These are phyloP conservation scores for Climacteris rufus DNA, from an alignment of 2,113 vertebrate genomes.

Conservation along the genomic window DNA sequence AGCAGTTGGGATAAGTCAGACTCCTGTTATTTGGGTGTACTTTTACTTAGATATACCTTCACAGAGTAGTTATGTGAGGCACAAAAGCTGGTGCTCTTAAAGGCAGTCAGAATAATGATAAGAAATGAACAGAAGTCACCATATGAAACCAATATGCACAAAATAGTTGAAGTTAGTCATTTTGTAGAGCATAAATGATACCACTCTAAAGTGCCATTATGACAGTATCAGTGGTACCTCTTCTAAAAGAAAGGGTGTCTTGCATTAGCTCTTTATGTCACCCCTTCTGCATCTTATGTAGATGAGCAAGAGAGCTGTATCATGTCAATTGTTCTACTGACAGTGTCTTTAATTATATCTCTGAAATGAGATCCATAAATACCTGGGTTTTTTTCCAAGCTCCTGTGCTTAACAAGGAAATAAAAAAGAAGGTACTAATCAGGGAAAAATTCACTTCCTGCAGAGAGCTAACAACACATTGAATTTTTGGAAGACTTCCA, in stretches of 20 bases:
- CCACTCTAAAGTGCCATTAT: neutral
- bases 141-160: neutral
- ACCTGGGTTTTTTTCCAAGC: neutral
- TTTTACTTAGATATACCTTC: neutral
- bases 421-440: neutral
- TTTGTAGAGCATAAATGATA: neutral
- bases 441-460: neutral
- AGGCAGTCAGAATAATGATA: neutral
- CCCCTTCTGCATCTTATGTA: neutral
- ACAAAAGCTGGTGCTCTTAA: neutral
- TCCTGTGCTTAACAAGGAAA: neutral
- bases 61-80: neutral
- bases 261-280: neutral
- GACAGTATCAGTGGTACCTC: neutral
- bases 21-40: neutral
- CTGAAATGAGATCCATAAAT: neutral
- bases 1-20: neutral
- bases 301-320: neutral
- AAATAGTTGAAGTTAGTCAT: neutral
- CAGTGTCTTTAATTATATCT: neutral
- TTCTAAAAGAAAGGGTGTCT: neutral
- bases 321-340: neutral
- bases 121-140: neutral
- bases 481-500: neutral
- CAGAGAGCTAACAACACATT: neutral